A percentile compares a stretch with the other conserved stretches of the same genome.
phyloP scores from a whole-genome alignment of 2,888 invertebrate species.

The Mellilla xanthometata region DNA sequence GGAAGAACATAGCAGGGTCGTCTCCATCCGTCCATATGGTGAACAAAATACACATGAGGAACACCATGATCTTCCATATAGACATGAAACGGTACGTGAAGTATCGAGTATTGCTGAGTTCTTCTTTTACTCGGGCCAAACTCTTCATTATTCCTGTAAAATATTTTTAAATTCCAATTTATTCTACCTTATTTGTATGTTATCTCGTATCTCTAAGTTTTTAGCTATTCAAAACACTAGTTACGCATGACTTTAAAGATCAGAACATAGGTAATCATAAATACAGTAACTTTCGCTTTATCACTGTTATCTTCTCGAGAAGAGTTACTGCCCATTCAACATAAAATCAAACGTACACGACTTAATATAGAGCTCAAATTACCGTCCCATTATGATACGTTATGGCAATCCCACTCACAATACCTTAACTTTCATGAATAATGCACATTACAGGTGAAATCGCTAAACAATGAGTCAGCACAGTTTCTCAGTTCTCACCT shows the following conservation, averaged over 20 bases:
- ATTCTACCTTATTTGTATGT: too few species aligned
- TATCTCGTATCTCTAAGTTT: too few species aligned
- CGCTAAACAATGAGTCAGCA: conserved; percentile 14
- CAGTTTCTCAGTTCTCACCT: conserved; percentile 58
- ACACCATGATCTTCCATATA: conserved; percentile 93
- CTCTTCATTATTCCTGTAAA: conserved; percentile 87
- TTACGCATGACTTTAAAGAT: background rate
- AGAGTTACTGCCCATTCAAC: background rate
- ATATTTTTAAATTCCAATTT: too few species aligned
- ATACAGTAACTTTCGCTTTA: conserved; percentile 20
- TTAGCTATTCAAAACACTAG: too few species aligned
- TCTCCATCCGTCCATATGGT: conserved; percentile 89
- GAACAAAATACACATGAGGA: conserved; percentile 88
- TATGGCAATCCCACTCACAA: conserved; percentile 9
- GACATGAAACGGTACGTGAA: conserved; percentile 95
- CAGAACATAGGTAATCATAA: background rate
- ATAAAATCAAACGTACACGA: background rate
- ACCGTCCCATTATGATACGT: background rate
- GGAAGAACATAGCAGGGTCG: conserved; percentile 89
- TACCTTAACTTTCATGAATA: conserved; percentile 11
- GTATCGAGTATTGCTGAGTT: conserved; percentile 90
- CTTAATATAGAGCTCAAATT: conserved; percentile 3
- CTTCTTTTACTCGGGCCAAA: conserved; percentile 90
- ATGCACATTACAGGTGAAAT: conserved; percentile 18
- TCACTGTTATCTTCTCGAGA: conserved; percentile 3